Evolutionary conservation across 2,888 invertebrate species (phyloP).

Genomic region (Venustoraphidia nigricollis): DNA sequence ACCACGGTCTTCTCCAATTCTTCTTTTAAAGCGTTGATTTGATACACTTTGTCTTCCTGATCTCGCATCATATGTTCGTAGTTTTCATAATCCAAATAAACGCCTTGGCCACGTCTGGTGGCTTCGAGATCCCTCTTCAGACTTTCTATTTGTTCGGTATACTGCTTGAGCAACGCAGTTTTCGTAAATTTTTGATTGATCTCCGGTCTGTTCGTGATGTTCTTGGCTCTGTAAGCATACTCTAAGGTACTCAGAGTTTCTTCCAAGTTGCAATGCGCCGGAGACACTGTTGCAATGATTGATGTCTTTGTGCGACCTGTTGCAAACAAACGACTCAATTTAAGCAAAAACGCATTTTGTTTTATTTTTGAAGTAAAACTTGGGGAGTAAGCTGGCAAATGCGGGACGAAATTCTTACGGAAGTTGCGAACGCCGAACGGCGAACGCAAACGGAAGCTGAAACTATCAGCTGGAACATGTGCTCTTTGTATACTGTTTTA

Average conservation of each 20-base stretch:
- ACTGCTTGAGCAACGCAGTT: constrained; percentile 66
- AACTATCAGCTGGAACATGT: too few relatives aligned
- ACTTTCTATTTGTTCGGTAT: constrained; percentile 80
- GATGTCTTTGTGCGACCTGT: constrained; percentile 81
- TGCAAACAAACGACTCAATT: too few relatives aligned
- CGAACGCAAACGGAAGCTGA: too few relatives aligned
- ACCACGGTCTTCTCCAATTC: constrained; percentile 44
- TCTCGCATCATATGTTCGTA: constrained; percentile 53
- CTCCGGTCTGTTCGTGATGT: constrained; percentile 85
- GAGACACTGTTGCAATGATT: constrained; percentile 92
- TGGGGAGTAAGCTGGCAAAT: too few relatives aligned
- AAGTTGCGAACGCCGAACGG: too few relatives aligned
- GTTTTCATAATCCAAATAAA: constrained; percentile 74
- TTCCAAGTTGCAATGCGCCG: constrained; percentile 72
- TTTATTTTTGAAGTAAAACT: too few relatives aligned
- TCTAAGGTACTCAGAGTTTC: constrained; percentile 92
- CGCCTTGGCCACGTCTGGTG: constrained; percentile 73
- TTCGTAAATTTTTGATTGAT: constrained; percentile 83
- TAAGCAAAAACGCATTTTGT: too few relatives aligned
- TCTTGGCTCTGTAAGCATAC: constrained; percentile 88
- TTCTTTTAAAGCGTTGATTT: constrained; percentile 51
- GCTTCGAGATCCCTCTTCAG: constrained; percentile 76
- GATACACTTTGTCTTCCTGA: constrained; percentile 48
- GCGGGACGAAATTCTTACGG: too few relatives aligned
- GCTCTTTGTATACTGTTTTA: too few relatives aligned